Evolutionary conservation across 2,113 vertebrate species (phyloP), one percentile per base, ranked within the genome.

Genomic region (Pseudorasbora parva): DNA sequence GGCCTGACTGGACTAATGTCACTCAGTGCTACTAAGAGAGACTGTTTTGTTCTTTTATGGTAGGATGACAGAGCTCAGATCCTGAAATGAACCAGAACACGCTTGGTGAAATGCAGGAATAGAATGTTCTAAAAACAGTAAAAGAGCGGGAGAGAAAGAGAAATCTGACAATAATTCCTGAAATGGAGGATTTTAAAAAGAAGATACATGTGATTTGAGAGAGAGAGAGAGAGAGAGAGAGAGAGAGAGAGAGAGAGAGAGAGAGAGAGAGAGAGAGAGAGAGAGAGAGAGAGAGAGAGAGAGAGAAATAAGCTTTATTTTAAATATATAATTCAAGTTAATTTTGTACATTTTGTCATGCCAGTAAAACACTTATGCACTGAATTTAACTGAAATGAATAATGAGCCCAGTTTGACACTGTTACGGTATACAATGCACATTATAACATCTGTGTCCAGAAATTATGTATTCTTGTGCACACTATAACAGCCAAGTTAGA

Each of bases 1-100:
- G 88, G 88, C 89, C 88, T 86, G 86, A 90, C 76, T 90, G 87
- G 79, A 78, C 88, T 89, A 86, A 91, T 89, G 82, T 68, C 59
- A 47, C 77, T 64, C 74, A 59, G n/a, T 79, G 15, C 41, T 19
- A 9, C 45, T 66, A 49, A 74, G 59, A 85, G 79, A 62, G 49
- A 11, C 4, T 68, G 54, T n/a, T 7, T 49, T 41, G 17, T n/a
- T 56, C 17, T 45, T 82, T 76, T 60, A 27, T 17, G 37, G 27
- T 57, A 66, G 37, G 56, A 33, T 47, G 51, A 78, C 68, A 49
- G 14, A 60, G 54, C 14, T 30, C 41, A 2, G 47, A 56, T 76
- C 64, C 68, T 79, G 56, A 86, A 66, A 82, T 51, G 12, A 68
- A 72, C 43, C 3, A 33, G 81, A 56, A 82, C 23, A 47, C 4